phyloP scores from a whole-genome alignment of 1,140 invertebrate species.

The Latrodectus geometricus region DNA sequence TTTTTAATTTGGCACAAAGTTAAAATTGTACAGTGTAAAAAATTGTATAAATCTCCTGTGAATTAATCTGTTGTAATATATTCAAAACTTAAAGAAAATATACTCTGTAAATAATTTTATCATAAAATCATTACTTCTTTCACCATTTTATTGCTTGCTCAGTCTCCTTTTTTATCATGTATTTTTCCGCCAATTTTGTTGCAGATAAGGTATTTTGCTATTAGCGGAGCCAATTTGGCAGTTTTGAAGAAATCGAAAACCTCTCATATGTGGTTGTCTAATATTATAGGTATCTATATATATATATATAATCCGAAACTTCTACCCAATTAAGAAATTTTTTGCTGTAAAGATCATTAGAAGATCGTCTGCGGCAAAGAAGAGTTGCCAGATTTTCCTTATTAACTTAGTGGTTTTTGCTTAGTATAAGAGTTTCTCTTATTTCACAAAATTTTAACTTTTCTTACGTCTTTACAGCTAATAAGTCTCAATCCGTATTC shows the following conservation, averaged over 20 bases:
- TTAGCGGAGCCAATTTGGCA: conserved; percentile 21
- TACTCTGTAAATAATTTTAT: not conserved
- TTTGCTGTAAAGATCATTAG: conserved; percentile 31
- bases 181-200: not conserved
- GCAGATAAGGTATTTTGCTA: conserved; percentile 17
- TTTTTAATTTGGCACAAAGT: too few species aligned
- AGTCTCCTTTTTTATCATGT: not conserved
- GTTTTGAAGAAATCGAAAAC: conserved; percentile 30
- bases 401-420: conserved; percentile 34
- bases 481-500: conserved; percentile 7
- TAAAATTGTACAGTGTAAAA: too few species aligned
- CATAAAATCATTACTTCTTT: not conserved
- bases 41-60: too few species aligned
- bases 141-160: not conserved
- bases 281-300: not conserved
- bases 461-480: not conserved
- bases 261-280: not conserved
- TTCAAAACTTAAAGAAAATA: too few species aligned
- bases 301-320: not conserved
- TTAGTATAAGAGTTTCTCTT: conserved; percentile 10
- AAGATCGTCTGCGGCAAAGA: conserved; percentile 16
- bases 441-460: conserved; percentile 14
- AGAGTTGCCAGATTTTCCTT: not conserved
- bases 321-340: conserved; percentile 34
- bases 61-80: too few species aligned